Base-by-base conservation (phyloP, 1,140 invertebrate species). In the Lucilia cuprina region DNA sequence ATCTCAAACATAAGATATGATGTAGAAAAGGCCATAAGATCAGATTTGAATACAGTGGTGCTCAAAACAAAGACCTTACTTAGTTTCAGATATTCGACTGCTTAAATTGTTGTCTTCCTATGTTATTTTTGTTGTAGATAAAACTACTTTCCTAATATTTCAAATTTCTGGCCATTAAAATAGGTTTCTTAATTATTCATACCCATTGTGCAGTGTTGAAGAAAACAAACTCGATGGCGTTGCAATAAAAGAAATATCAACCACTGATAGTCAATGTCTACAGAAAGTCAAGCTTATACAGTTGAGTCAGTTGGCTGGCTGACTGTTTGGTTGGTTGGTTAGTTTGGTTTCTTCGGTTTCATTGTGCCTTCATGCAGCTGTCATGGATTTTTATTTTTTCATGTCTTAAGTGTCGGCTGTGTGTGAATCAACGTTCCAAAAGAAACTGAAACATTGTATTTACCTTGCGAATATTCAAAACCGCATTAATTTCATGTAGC, bases 281-380 rank as follows among this genome's bases (percentile, higher is more conserved):
- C 65, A 70, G 65, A 70, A 70, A 70, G 65, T 70, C 65, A 70
- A 70, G 65, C 65, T 70, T 70, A 70, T 30, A 30, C n/a, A 21
- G 19, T 25, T 21, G 19, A 10, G 65, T 70, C 65, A 70, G 65
- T 70, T 70, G 65, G 65, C 12, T 60, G 50, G 50, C 10, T 60
- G 50, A 13, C 25, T 30, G 25, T 30, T 30, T 30, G 65, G 65
- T 21, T 60, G 50, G 50, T n/a, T 60, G 50, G 50, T 60, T 60
- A 12, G 50, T n/a, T 60, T 60, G 55, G 55, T 60, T 70, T 70
- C 65, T 70, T 70, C 65, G 65, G 65, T 70, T 70, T 70, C 65
- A 70, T n/a, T 70, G 10, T 70, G 65, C 21, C 65, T 70, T 70
- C 65, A 70, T 70, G 65, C 65, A 70, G 65, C 65, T 70, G 65